These are phyloP conservation scores for Cettia cetti DNA, from an alignment of 2,113 vertebrate genomes.

Conservation along the genomic window DNA sequence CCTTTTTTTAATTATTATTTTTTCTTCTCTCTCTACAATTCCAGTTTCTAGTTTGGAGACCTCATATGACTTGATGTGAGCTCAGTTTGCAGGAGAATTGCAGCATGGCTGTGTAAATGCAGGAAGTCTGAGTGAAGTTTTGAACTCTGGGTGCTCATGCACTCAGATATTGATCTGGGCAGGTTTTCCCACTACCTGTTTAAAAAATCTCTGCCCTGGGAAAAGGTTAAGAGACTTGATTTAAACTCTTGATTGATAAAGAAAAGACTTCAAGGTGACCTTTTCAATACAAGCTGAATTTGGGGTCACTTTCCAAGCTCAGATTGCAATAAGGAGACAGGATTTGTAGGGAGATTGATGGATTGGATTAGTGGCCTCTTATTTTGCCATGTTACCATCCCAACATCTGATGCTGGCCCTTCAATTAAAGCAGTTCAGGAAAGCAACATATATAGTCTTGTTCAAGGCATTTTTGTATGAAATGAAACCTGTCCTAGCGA, in stretches of 20 bases:
- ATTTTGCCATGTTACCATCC: background rate
- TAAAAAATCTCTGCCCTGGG: background rate
- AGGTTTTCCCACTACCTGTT: background rate
- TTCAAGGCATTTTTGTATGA: background rate
- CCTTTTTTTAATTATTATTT: background rate
- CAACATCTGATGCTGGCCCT: background rate
- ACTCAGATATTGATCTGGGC: background rate
- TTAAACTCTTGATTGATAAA: conserved; percentile 41
- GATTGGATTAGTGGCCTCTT: background rate
- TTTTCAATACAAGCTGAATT: conserved; percentile 17
- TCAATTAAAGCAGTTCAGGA: background rate
- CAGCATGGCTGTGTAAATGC: background rate
- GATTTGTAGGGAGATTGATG: background rate
- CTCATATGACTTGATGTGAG: background rate
- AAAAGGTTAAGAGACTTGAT: conserved; percentile 29
- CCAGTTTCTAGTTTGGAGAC: background rate
- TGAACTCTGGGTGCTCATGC: background rate
- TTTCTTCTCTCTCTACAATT: background rate
- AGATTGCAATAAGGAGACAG: background rate
- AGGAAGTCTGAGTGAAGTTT: background rate
- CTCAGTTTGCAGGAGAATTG: background rate
- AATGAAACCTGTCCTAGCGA: background rate
- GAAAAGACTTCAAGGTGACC: conserved; percentile 26
- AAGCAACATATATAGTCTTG: background rate
- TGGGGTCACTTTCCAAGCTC: background rate